Base-by-base conservation (phyloP, 2,113 vertebrate species). In the Ginglymostoma cirratum region DNA sequence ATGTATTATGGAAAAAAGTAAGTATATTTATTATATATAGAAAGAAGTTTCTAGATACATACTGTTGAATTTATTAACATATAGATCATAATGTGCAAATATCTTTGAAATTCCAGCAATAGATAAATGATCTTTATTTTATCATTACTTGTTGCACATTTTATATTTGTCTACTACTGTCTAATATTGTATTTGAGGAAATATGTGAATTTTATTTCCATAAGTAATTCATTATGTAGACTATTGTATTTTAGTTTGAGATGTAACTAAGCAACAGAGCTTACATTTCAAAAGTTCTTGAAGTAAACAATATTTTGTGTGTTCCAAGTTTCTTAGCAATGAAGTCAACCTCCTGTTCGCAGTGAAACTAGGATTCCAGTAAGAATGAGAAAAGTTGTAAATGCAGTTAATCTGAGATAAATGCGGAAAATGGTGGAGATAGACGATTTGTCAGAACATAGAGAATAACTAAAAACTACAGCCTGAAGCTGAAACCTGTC, bases 1-100 rank as follows among this genome's bases (percentile, higher is more conserved):
- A 95, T 96, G 96, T 96, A 96, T 70, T 96, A 90, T 93, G 96
- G 96, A 66, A 96, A 65, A 87, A 95, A 95, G 70, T 21, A 78
- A 67, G 21, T 55, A 55, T 52, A 89, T 86, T 48, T 61, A 61
- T 61, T 85, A 80, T 45, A 85, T 85, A 86, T 92, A 92, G 66
- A 55, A 61, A 92, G 66, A 93, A 8, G 66, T 93, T 42, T 83
- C 38, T 66, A 93, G 23, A 93, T 67, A 93, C 23, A 6, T 38
- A 92, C 61, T 92, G n/a, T 65, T 14, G 6, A 55, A 65, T 65
- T 92, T 92, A 55, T 92, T 93, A 93, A 38, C 61, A 67, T 93
- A 7, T 66, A 21, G n/a, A 66, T 93, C 89, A 93, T 38, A 93
- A 67, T 67, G 89, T 67, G 61, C 61, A 93, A 90, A 93, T 19